Evolutionary conservation across 2,888 invertebrate genomes (phyloP).

Genomic region (Amphipyra tragopoginis): DNA sequence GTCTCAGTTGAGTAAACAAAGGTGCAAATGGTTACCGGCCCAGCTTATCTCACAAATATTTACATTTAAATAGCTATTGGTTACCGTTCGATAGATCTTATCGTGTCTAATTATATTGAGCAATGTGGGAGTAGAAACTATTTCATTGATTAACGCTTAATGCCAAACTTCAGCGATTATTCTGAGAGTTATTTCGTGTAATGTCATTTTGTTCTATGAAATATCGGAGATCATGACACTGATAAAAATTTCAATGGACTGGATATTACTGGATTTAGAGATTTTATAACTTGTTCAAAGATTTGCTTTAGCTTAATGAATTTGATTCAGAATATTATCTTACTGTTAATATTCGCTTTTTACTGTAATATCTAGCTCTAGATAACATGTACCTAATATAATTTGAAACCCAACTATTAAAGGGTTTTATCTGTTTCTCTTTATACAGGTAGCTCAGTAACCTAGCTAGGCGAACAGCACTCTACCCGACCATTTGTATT

Average conservation of each 20-base stretch:
- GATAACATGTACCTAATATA: too few relatives aligned
- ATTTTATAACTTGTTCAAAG: constrained; percentile 25
- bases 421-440: too few relatives aligned
- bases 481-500: too few relatives aligned
- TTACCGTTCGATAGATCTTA: constrained; percentile 58
- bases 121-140: constrained; percentile 56
- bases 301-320: constrained; percentile 7
- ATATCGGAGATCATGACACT: constrained; percentile 41
- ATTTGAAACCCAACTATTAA: too few relatives aligned
- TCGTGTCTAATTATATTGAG: constrained; percentile 63
- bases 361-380: too few relatives aligned
- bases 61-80: constrained; percentile 59
- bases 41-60: constrained; percentile 62
- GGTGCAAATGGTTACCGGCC: constrained; percentile 54
- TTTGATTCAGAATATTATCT: too few relatives aligned
- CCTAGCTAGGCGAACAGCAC: too few relatives aligned
- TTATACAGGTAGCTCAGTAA: too few relatives aligned
- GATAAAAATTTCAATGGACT: constrained; percentile 40
- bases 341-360: too few relatives aligned
- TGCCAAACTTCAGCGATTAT: constrained; percentile 47
- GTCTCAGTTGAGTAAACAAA: constrained; percentile 62
- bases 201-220: constrained; percentile 49
- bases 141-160: constrained; percentile 56
- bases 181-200: constrained; percentile 48
- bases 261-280: constrained; percentile 23